Evolutionary conservation across 2,113 vertebrate genomes (phyloP).

Genomic region (Myotis brandtii): DNA sequence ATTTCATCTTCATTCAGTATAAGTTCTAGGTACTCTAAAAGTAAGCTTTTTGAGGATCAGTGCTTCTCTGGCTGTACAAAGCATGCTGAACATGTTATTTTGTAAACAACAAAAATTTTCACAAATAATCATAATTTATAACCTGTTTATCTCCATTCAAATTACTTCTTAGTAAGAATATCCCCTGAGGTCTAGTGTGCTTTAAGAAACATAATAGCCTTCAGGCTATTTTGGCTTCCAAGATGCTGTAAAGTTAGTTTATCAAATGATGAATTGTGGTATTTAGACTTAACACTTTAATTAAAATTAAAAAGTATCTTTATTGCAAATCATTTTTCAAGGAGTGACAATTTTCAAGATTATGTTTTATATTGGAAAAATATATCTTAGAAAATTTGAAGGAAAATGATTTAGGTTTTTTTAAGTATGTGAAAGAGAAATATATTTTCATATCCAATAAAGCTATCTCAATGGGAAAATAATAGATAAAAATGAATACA

Average conservation of each 20-base stretch:
- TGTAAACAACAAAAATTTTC: background rate
- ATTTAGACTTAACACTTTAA: background rate
- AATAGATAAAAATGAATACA: background rate
- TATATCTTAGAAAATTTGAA: background rate
- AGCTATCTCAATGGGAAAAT: background rate
- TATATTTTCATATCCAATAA: background rate
- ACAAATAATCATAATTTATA: slow-evolving; percentile 5
- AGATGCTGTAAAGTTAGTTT: background rate
- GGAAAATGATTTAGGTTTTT: background rate
- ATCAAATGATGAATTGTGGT: background rate
- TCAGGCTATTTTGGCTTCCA: slow-evolving; percentile 4
- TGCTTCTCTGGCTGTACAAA: background rate
- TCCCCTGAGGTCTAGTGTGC: background rate
- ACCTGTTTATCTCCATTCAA: background rate
- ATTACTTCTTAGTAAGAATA: background rate
- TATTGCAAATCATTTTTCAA: background rate
- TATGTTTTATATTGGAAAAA: background rate
- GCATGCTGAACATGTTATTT: background rate
- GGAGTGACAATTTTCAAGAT: background rate
- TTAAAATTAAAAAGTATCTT: background rate
- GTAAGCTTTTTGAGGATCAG: background rate
- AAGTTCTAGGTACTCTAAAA: background rate
- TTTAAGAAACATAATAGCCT: background rate
- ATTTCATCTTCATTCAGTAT: background rate
- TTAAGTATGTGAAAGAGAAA: background rate